Base-by-base conservation (phyloP, 2,797 vertebrate species). In the Gymnothorax reevesii region DNA sequence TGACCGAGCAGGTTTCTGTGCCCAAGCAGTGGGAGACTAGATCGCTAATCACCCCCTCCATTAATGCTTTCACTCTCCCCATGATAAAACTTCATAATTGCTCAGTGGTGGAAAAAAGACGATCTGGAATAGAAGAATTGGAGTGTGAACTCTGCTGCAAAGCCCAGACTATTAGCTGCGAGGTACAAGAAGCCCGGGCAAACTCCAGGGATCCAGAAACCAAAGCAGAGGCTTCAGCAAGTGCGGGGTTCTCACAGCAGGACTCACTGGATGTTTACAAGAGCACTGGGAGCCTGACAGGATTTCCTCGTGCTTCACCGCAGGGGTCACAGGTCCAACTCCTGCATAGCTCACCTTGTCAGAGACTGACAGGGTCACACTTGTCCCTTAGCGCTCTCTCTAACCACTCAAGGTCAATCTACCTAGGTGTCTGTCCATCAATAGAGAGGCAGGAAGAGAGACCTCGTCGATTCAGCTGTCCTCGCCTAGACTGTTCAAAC, bases 41-140 rank as follows among this genome's bases (percentile, higher is more conserved):
- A 87, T 97, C 95, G 62, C 92, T 96, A 10, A 86, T 96, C 20
- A 92, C 93, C 64, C 96, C 96, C 69, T 96, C 97, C 0, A 90
- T 97, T 86, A 97, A 95, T 57, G 93, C 96, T 87, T 96, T 97
- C 84, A 95, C 97, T 27, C 92, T 97, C 59, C 93, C 96, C 42
- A 94, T 96, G 57, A 84, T 95, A 87, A 95, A 91, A 4, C 93
- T 95, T 80, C 93, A 91, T 87, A 90, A 88, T 55, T 86, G 91
- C 85, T 86, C 84, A 7, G 60, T 87, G 12, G 91, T 89, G 55
- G 92, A 95, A 86, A 90, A 89, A 77, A 89, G 92, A n/a, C 90
- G 90, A 64, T 92, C 89, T 0, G 90, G 89, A 79, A 90, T 84
- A 86, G 86, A 86, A 2, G 88, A 89, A 1, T 83, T 83, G 83